A percentile compares a stretch with the other conserved stretches of the same genome.
Evolutionary conservation across 2,888 invertebrate species (phyloP).

Genomic region (Thymelicus sylvestris): DNA sequence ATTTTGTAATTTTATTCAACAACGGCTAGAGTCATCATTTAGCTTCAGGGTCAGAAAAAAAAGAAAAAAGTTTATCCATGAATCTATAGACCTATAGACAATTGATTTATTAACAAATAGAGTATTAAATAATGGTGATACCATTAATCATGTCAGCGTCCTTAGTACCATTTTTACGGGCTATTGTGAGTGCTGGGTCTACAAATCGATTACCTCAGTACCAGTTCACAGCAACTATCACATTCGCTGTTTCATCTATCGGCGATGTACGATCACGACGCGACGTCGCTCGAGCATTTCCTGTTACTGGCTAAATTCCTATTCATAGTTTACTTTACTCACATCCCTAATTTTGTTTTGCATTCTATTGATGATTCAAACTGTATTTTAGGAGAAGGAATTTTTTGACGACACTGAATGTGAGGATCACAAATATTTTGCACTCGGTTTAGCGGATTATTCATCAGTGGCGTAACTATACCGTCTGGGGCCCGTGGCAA

Average conservation of each 20-base stretch:
- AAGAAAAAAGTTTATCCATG: no score
- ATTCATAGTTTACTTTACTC: slow-evolving; percentile 24
- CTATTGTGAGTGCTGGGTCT: background rate
- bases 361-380: slow-evolving; percentile 4
- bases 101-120: background rate
- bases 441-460: no score
- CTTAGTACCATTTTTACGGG: background rate
- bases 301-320: slow-evolving; percentile 25
- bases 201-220: slow-evolving; percentile 21
- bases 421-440: no score
- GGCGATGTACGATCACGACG: background rate
- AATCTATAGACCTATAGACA: background rate
- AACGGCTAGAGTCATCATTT: no score
- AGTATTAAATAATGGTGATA: background rate
- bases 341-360: slow-evolving; percentile 7
- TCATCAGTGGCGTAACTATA: no score
- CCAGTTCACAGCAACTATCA: background rate
- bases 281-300: slow-evolving; percentile 18
- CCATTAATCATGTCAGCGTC: background rate
- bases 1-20: no score
- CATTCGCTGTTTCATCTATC: background rate
- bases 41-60: no score
- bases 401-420: slow-evolving; percentile 1
- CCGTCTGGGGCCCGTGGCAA: no score
- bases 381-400: background rate